phyloP scores from a whole-genome alignment of 2,888 invertebrate genomes.

The Diadegma fenestrale region DNA sequence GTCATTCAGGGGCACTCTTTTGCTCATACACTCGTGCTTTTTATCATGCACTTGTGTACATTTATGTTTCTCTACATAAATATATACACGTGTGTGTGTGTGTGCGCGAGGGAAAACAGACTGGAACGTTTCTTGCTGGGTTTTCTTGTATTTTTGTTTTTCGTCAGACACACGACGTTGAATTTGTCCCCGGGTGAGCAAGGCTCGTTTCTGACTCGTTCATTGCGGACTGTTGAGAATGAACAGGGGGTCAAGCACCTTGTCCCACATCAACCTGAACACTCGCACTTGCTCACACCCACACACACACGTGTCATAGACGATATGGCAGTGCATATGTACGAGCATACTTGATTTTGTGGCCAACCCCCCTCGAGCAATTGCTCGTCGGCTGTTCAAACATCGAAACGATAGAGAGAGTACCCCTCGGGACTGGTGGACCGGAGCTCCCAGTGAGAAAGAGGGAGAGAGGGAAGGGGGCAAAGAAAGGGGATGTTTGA shows the following conservation, averaged over 20 bases:
- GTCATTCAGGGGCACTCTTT: background rate
- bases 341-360: slow-evolving; percentile 40
- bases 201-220: slow-evolving; percentile 39
- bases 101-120: background rate
- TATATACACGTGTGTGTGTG: no score
- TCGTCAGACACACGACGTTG: slow-evolving; percentile 48
- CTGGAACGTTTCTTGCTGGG: background rate
- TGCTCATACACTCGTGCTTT: background rate
- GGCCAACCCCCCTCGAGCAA: slow-evolving; percentile 40
- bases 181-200: slow-evolving; percentile 44
- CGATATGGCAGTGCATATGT: slow-evolving; percentile 8
- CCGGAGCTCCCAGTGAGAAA: background rate
- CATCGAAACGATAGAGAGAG: slow-evolving; percentile 47
- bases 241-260: slow-evolving; percentile 65
- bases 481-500: background rate
- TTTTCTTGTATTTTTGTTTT: background rate
- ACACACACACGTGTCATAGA: slow-evolving; percentile 2
- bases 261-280: slow-evolving; percentile 59
- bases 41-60: background rate
- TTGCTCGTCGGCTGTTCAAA: slow-evolving; percentile 60
- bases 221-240: slow-evolving; percentile 17
- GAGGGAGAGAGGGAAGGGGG: background rate
- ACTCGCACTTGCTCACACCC: background rate
- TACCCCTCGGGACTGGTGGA: background rate
- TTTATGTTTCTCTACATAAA: background rate